A percentile compares a stretch with the other conserved stretches of the same genome.
phyloP scores from a whole-genome alignment of 2,888 invertebrate genomes.

The Ferrisia virgata region DNA sequence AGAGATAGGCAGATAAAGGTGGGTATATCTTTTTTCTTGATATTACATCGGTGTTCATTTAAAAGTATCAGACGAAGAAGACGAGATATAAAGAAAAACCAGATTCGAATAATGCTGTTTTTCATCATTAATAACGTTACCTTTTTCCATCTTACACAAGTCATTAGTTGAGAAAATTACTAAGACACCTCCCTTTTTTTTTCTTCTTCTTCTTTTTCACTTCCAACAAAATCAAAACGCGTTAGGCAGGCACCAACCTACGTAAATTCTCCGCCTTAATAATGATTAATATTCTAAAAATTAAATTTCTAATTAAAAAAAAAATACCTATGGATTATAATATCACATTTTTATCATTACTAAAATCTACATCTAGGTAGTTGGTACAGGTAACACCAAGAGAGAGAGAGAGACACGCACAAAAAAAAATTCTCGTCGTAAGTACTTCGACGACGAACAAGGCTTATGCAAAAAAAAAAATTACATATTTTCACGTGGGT shows the following conservation, averaged over 20 bases:
- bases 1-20: too few species aligned
- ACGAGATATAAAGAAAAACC: not conserved
- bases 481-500: too few species aligned
- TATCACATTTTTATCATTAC: not conserved
- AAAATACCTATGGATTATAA: not conserved
- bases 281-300: constrained; percentile 12
- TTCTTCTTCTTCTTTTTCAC: not conserved
- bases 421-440: too few species aligned
- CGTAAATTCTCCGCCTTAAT: not conserved
- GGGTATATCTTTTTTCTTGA: too few species aligned
- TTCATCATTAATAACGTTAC: constrained; percentile 20
- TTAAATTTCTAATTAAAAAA: constrained; percentile 1
- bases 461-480: too few species aligned
- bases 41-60: not conserved
- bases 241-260: too few species aligned
- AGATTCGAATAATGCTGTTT: constrained; percentile 8
- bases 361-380: too few species aligned
- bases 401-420: too few species aligned
- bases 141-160: constrained; percentile 6
- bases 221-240: constrained; percentile 1
- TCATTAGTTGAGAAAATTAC: constrained; percentile 25
- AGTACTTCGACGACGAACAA: too few species aligned
- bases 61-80: not conserved
- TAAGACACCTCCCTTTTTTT: too few species aligned
- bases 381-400: too few species aligned